Base-by-base conservation (phyloP, 2,113 vertebrate species). In the Brienomyrus longianalis region DNA sequence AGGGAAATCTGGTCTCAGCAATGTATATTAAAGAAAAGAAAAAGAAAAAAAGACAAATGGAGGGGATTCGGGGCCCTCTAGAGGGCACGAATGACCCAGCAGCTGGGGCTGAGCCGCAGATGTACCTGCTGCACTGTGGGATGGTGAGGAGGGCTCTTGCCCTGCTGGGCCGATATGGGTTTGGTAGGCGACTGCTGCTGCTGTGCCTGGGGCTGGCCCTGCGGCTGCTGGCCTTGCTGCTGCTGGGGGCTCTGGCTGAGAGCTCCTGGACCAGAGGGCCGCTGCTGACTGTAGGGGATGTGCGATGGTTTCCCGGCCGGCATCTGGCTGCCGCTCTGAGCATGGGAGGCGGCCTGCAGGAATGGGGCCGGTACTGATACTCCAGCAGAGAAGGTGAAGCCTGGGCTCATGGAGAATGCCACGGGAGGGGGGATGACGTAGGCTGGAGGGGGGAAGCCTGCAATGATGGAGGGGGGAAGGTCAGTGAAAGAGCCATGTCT, bases 201-300 rank as follows among this genome's bases (percentile, higher is more conserved):
- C 94, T 80, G 96, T 94, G 96, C 96, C 91, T 97, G 96, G 92
- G 96, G 95, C 31, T 74, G 59, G 97, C 95, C 95, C 93, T 95
- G 93, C 92, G 96, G 94, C 45, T 90, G 94, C 47, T 89, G 91
- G 23, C 80, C 51, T 62, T 93, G 93, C 95, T 97, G 95, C 66
- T 96, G 97, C 66, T 97, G 96, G 93, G 97, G 96, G 90, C 97
- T 96, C 95, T 94, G 97, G 96, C 89, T 97, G 94, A 97, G 94
- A 5, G 97, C 96, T 92, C 97, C 98, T 90, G 97, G 97, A 93
- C 97, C 97, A 0, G 98, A 99, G 92, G 98, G 98, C 94, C 98
- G 96, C 95, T 99, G 98, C 96, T 99, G 98, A 94, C 98, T 99
- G 94, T 99, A 99, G 94, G 98, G 98, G 96, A 98, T 98, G 97